Base-by-base conservation (phyloP, 2,888 invertebrate genomes). In the Plusia festucae region DNA sequence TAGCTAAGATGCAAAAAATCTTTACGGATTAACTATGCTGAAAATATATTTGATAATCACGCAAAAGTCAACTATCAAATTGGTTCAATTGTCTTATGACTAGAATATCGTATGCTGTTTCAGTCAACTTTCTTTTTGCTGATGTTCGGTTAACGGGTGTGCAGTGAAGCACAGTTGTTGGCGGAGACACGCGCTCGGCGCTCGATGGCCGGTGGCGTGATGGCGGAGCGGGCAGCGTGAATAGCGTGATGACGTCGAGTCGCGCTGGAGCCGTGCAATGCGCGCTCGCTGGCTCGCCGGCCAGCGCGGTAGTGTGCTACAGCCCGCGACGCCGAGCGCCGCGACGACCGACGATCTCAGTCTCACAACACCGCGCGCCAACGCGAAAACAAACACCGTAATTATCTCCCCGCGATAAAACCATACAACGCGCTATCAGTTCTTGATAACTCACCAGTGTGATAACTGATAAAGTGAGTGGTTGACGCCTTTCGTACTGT, bases 401-500 rank as follows among this genome's bases (percentile, higher is more conserved):
- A 91, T 91, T 92, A 94, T 94, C 93, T 93, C 86, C 71, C 81
- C 85, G 87, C 88, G 94, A 94, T 94, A 94, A 92, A 89, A 87
- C 88, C 85, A 88, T 89, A 87, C 83, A 86, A 83, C 86, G 86
- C 87, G 86, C 87, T 94, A 94, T 94, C 92, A 88, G 85, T 82
- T 82, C 81, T 85, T 88, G 93, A 93, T 93, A 93, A 91, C 83
- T 89, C 83, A 82, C 84, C 85, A 90, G 89, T 90, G 91, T 91
- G 94, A 95, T 94, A 93, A 91, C 88, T 85, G 94, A 94, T 94
- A 94, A 93, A 86, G 85, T 85, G 84, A 91, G 92, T 93, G 92
- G 90, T 88, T 89, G 88, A 91, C 91, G 90, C 88, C 88, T 88
- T 85, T 82, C 69, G 66, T 68, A 83, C 81, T 79, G 86, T 88